phyloP scores from a whole-genome alignment of 2,888 invertebrate species.

The Chloroclystis v-ata region DNA sequence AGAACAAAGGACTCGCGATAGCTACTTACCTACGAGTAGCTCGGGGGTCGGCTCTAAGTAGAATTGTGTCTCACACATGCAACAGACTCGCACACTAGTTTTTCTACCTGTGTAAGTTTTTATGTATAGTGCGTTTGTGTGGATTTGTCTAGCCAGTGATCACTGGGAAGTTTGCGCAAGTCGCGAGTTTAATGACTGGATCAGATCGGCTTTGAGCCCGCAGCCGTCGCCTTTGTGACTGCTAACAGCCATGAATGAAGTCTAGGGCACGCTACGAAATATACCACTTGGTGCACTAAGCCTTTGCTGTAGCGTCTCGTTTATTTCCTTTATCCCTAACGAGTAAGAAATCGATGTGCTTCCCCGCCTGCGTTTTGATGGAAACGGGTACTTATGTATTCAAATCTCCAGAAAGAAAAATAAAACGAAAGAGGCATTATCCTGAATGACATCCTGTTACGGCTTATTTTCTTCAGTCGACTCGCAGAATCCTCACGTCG shows the following conservation, averaged over 20 bases:
- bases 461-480: constrained; percentile 73
- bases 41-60: constrained; percentile 63
- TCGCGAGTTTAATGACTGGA: constrained; percentile 56
- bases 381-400: constrained; percentile 32
- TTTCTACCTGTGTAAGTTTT: constrained; percentile 65
- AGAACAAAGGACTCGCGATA: constrained; percentile 77
- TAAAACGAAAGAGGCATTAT: constrained; percentile 70
- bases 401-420: constrained; percentile 54
- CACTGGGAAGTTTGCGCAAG: constrained; percentile 61
- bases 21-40: constrained; percentile 76
- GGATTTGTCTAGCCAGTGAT: constrained; percentile 62
- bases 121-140: constrained; percentile 62
- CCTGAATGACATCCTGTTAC: constrained; percentile 76
- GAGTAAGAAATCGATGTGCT: constrained; percentile 12
- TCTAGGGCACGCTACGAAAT: constrained; percentile 35
- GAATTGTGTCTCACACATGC: constrained; percentile 57
- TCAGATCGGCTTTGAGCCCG: constrained; percentile 55
- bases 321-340: constrained; percentile 15
- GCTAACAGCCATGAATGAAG: constrained; percentile 43
- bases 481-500: constrained; percentile 70
- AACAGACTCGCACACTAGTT: constrained; percentile 47
- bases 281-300: constrained; percentile 20
- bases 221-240: constrained; percentile 47
- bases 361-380: constrained; percentile 2
- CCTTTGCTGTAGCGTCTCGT: constrained; percentile 23